Evolutionary conservation across 2,888 invertebrate species (phyloP), one percentile per base, ranked within the genome.

Genomic region (Steinernema hermaphroditum): DNA sequence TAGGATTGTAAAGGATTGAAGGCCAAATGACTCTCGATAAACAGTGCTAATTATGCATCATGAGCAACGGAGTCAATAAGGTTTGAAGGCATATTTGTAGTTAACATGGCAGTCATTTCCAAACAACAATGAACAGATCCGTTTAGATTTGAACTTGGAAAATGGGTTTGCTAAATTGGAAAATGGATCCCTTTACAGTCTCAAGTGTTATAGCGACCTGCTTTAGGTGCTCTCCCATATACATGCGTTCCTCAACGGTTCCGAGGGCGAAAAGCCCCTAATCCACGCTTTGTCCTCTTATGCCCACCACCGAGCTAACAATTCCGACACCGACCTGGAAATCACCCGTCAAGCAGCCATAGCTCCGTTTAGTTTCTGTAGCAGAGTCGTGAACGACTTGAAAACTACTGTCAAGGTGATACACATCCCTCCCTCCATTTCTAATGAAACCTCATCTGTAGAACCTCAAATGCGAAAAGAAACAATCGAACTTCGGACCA

Each of bases 401-500:
- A 46, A 46, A 46, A n/a, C n/a, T 2, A 19, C 46, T 2, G 46
- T 46, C 4, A 46, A 19, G 37, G 37, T 37, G 37, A 50, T 8
- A 4, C 37, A 37, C 37, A n/a, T n/a, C n/a, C n/a, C n/a, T n/a
- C n/a, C n/a, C n/a, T n/a, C n/a, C n/a, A n/a, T n/a, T n/a, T n/a
- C n/a, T n/a, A n/a, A n/a, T n/a, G n/a, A 37, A 37, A 37, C 12
- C 12, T 37, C 37, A 37, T 37, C 37, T 37, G 37, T 37, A 82
- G 78, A 72, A 79, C 1, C 69, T 78, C 2, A 78, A 78, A 71
- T 85, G 85, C 68, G 22, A 74, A 12, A 74, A 81, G 16, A 75
- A 82, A 27, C 69, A 75, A 0, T 77, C 81, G 14, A 82, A 80
- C 62, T 70, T 75, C 22, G 82, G 82, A 8, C 82, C 85, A 1